Evolutionary conservation across 2,797 vertebrate genomes (phyloP).

Genomic region (Myiotriccus ornatus): DNA sequence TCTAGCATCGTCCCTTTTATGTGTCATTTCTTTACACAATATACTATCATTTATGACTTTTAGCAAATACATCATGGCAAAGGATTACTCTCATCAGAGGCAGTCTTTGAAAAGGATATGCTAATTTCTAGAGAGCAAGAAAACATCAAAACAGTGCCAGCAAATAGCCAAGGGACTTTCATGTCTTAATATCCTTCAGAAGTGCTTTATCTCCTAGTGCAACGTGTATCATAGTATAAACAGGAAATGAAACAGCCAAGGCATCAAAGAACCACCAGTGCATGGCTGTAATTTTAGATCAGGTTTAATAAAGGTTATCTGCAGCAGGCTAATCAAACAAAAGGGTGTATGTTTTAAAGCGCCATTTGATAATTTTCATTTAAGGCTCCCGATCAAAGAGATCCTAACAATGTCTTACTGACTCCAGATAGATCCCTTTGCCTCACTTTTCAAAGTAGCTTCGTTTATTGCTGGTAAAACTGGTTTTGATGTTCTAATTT

Average conservation of each 20-base stretch:
- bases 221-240: constrained; percentile 89
- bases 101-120: constrained; percentile 92
- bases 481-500: constrained; percentile 86
- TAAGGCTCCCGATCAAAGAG: constrained; percentile 88
- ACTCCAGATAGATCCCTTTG: constrained; percentile 74
- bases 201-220: constrained; percentile 92
- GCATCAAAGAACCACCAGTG: constrained; percentile 87
- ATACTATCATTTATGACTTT: constrained; percentile 91
- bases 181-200: constrained; percentile 94
- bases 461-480: constrained; percentile 83
- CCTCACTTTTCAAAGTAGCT: constrained; percentile 78
- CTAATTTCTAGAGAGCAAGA: constrained; percentile 95
- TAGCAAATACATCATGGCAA: constrained; percentile 87
- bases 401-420: constrained; percentile 80
- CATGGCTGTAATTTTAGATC: constrained; percentile 89
- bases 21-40: constrained; percentile 89
- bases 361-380: constrained; percentile 88
- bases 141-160: constrained; percentile 97
- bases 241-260: constrained; percentile 86
- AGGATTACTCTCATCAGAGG: constrained; percentile 89
- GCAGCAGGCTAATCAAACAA: constrained; percentile 89
- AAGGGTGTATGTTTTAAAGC: constrained; percentile 82
- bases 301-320: constrained; percentile 97
- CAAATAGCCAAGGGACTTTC: constrained; percentile 95
- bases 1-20: constrained; percentile 89